Percentiles rank a stretch among this genome's conserved stretches.
Evolutionary conservation across 2,113 vertebrate genomes (phyloP).

Genomic region (Mesocricetus auratus): DNA sequence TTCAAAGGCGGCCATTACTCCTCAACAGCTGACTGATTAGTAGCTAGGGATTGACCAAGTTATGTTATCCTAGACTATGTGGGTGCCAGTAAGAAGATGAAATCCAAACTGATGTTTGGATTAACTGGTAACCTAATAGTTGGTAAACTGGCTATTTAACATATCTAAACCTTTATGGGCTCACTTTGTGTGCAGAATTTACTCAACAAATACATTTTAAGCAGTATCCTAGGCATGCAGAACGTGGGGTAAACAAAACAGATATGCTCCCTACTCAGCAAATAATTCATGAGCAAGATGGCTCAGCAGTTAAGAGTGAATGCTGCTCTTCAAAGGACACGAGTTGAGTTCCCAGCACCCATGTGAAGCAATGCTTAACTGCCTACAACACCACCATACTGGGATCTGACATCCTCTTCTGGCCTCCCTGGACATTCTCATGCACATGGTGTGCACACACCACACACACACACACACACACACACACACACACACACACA

Average conservation of each 20-base stretch:
- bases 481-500: not conserved
- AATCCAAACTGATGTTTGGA: conserved; percentile 49
- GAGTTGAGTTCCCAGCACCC: too few species aligned
- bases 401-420: not conserved
- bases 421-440: not conserved
- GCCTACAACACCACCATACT: not conserved
- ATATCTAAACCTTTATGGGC: not conserved
- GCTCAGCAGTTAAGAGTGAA: not conserved
- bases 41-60: conserved; percentile 49
- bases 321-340: not conserved
- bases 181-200: not conserved
- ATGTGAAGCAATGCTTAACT: too few species aligned
- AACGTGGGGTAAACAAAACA: not conserved
- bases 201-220: not conserved
- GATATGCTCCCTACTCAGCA: rapidly evolving
- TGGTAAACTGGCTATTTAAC: conserved; percentile 61
- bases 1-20: conserved; percentile 9
- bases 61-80: conserved; percentile 23
- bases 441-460: not conserved
- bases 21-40: conserved; percentile 26
- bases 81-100: conserved; percentile 44
- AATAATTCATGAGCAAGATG: not conserved
- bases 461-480: not conserved
- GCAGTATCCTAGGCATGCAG: not conserved
- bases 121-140: conserved; percentile 62